Conservation (phyloP, 2,797 vertebrate species). For the Propithecus deckenii region DNA sequence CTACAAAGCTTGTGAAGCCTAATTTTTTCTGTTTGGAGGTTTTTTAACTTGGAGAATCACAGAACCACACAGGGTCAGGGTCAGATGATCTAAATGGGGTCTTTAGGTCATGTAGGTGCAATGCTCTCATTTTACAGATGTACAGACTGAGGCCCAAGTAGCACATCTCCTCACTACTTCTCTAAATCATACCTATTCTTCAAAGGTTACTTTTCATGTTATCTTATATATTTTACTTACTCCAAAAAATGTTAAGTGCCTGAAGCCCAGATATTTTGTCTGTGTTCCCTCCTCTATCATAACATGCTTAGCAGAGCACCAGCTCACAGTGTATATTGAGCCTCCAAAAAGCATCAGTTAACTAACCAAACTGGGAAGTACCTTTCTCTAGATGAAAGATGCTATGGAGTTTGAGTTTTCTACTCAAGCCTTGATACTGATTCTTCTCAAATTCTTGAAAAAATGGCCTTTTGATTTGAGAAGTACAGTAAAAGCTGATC, state of each 20-base stretch:
- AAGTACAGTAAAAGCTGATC: neutral
- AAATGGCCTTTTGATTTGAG: neutral
- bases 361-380: neutral
- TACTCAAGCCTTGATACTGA: neutral
- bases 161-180: neutral
- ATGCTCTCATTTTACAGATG: neutral
- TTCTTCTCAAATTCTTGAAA: slow-evolving; percentile 4
- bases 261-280: neutral
- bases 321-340: neutral
- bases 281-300: neutral
- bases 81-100: neutral
- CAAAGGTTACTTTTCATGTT: neutral
- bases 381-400: neutral
- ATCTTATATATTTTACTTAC: neutral
- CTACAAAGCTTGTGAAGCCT: neutral
- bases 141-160: neutral
- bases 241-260: neutral
- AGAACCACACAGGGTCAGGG: neutral
- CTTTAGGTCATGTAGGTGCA: neutral
- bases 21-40: neutral
- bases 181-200: neutral
- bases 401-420: neutral
- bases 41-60: neutral
- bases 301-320: neutral
- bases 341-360: neutral